Conservation (phyloP, 1,140 invertebrate species). For the Lerema accius region DNA sequence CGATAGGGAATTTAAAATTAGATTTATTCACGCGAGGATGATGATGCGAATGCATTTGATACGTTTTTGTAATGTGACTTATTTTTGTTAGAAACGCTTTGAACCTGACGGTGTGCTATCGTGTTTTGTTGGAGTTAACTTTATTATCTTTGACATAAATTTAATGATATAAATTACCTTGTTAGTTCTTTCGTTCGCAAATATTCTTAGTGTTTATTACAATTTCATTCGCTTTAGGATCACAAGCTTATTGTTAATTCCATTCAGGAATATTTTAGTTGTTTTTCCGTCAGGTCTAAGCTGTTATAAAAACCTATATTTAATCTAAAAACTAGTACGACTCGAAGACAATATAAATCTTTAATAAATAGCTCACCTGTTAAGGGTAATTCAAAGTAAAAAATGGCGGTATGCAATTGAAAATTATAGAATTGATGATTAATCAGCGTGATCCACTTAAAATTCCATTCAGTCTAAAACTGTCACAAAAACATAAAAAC, state of each 20-base stretch:
- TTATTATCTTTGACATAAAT: not conserved
- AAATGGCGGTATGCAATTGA: not conserved
- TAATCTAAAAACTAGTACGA: not conserved
- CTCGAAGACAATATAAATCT: constrained; percentile 11
- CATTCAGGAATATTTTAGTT: not conserved
- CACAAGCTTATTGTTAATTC: too few relatives aligned
- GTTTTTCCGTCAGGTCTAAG: not conserved
- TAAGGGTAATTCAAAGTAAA: not conserved
- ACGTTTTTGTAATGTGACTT: not conserved
- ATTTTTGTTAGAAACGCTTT: not conserved
- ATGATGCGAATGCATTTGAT: not conserved
- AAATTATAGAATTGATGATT: too few relatives aligned
- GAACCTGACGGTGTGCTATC: not conserved
- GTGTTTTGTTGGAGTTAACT: not conserved
- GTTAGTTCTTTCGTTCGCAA: not conserved
- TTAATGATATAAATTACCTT: too few relatives aligned
- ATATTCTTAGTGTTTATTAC: not conserved
- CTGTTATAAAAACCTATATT: not conserved
- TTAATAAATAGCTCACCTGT: not conserved
- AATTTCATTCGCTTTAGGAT: too few relatives aligned
- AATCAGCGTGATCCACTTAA: too few relatives aligned
- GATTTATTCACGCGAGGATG: constrained; percentile 14
- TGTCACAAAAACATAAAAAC: too few relatives aligned
- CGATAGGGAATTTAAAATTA: constrained; percentile 9
- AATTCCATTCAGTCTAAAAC: too few relatives aligned